A percentile compares a stretch with the other conserved stretches of the same genome.
phyloP scores from a whole-genome alignment of 2,888 invertebrate genomes.

The Xestia rhomboidea region DNA sequence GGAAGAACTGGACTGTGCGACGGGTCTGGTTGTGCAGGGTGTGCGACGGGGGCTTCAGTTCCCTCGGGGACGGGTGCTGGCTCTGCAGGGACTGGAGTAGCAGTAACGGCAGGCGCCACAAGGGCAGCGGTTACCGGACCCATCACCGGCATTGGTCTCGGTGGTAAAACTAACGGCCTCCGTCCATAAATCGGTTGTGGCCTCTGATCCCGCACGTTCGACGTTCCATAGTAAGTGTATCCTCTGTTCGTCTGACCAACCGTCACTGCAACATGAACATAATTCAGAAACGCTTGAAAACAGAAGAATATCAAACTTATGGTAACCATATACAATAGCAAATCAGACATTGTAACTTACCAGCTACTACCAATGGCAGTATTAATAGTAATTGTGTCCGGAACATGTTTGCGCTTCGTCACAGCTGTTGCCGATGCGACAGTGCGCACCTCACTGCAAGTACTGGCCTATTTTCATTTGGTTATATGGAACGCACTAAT shows the following conservation, averaged over 20 bases:
- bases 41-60: neutral
- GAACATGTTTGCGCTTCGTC: constrained; percentile 54
- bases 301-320: constrained; percentile 23
- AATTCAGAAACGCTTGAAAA: constrained; percentile 31
- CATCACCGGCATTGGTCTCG: neutral
- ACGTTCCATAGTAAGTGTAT: constrained; percentile 63
- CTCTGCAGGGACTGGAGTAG: neutral
- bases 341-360: constrained; percentile 69
- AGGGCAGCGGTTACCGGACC: neutral
- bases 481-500: constrained; percentile 47
- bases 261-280: constrained; percentile 46
- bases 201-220: constrained; percentile 64
- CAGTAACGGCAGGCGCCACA: neutral
- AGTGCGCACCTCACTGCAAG: constrained; percentile 36
- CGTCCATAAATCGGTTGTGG: constrained; percentile 34
- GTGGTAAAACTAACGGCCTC: constrained; percentile 14
- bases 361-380: constrained; percentile 68
- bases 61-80: neutral
- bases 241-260: constrained; percentile 31
- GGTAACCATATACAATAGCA: constrained; percentile 22
- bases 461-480: neutral
- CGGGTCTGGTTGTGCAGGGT: neutral
- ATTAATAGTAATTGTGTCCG: constrained; percentile 67
- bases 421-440: constrained; percentile 31
- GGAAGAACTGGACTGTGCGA: neutral